Percentiles rank a stretch among this genome's conserved stretches.
These are phyloP conservation scores for Fukomys damarensis DNA, from an alignment of 2,113 vertebrate species.

Conservation along the genomic window DNA sequence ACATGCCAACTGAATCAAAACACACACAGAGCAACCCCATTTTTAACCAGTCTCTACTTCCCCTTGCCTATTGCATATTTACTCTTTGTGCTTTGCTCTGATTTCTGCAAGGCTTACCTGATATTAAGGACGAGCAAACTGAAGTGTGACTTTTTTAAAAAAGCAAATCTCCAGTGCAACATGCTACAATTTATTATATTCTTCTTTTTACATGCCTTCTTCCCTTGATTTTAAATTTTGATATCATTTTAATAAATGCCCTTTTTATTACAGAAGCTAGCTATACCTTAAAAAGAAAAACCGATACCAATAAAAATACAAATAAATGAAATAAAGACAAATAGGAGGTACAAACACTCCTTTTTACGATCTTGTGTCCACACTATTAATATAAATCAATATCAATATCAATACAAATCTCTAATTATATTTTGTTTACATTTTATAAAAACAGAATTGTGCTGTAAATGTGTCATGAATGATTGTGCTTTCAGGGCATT, in stretches of 20 bases:
- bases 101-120: neutral
- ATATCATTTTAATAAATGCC: neutral
- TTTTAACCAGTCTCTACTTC: neutral
- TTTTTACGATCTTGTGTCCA: neutral
- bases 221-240: neutral
- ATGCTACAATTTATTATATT: neutral
- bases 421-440: neutral
- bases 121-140: neutral
- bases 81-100: neutral
- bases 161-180: neutral
- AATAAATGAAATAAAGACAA: neutral
- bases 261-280: neutral
- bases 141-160: neutral
- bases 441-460: slow-evolving; percentile 2
- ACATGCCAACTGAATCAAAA: neutral
- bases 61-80: neutral
- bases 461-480: neutral
- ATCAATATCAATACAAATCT: neutral
- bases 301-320: neutral
- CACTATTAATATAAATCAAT: neutral
- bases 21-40: neutral
- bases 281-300: neutral
- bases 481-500: neutral
- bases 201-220: neutral
- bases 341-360: neutral